Base-by-base conservation (phyloP, 30 jellyfish, hydroid and myxozoan genomes). In the Sanderia malayensis region DNA sequence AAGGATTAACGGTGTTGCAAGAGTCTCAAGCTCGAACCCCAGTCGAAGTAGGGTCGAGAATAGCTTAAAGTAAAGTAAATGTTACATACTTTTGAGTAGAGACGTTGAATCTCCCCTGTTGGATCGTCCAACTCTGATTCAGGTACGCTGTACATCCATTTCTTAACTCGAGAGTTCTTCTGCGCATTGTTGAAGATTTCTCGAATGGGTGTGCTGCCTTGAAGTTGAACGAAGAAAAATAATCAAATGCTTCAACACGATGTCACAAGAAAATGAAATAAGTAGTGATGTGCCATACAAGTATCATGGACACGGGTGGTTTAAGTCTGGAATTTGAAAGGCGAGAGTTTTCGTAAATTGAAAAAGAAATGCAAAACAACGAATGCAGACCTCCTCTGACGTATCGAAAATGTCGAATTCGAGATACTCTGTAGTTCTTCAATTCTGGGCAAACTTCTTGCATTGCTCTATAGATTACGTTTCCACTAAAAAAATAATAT, bases 121-220 rank as follows among this genome's bases (percentile, higher is more conserved):
- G 97, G 97, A 41, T 88, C 97, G 87, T 88, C 97, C n/a, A 88
- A 52, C 73, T 88, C 95, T 9, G 75, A 49, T 34, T 73, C 91
- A 3, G 95, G 87, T 13, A 67, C 82, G 31, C 73, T 88, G 88
- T 68, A 74, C 67, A 81, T 62, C 97, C 97, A 88, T 4, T 66
- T 49, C 70, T 69, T 73, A 8, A 62, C 69, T 21, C 74, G 91
- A 23, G 97, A 88, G 20, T 63, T 55, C 41, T 63, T 86, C 49
- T 72, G 88, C 11, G 84, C 91, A 1, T 71, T 80, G 18, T 32
- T 58, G 75, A 76, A 67, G 45, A 71, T 77, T 47, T 86, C 86
- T 0, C 96, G 93, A 4, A 72, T 31, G 0, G 87, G 96, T 2
- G 96, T 74, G 59, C 82, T 34, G 20, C 84, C 93, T 80, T 11